Percentiles rank a stretch among this genome's conserved stretches.
Evolutionary conservation across 2,797 vertebrate species (phyloP).

Genomic region (Microcaecilia unicolor): DNA sequence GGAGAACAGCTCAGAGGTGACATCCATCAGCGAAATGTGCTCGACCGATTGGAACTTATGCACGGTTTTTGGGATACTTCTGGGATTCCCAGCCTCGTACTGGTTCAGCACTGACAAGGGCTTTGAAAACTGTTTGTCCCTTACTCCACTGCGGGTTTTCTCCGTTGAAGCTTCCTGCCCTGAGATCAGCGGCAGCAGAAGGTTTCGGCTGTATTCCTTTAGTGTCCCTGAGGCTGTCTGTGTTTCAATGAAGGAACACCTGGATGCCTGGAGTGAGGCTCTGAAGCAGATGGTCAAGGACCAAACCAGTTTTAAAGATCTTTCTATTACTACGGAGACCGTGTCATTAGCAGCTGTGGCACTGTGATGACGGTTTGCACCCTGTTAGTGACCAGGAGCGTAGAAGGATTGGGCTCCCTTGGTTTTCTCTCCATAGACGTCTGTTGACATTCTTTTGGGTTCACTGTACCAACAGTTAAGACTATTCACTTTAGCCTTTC

Average conservation of each 20-base stretch:
- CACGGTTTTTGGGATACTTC: constrained; percentile 71
- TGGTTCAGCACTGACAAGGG: constrained; percentile 58
- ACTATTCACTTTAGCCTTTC: too few species aligned
- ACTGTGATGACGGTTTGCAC: constrained; percentile 26
- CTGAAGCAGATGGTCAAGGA: constrained; percentile 55
- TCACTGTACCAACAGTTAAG: too few species aligned
- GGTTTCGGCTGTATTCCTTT: constrained; percentile 74
- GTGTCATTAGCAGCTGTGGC: constrained; percentile 68
- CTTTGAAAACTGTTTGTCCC: constrained; percentile 72
- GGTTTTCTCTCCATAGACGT: too few species aligned
- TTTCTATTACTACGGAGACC: constrained; percentile 58
- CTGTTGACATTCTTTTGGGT: too few species aligned
- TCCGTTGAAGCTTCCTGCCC: constrained; percentile 54
- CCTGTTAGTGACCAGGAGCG: too few species aligned
- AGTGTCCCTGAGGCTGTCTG: constrained; percentile 72
- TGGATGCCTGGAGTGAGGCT: constrained; percentile 57
- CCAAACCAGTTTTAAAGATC: constrained; percentile 65
- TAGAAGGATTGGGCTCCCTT: too few species aligned
- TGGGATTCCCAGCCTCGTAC: constrained; percentile 80
- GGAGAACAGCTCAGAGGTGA: neutral
- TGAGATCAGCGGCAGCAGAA: constrained; percentile 27
- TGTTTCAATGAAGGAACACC: constrained; percentile 21
- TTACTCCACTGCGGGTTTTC: constrained; percentile 70
- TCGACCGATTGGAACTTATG: constrained; percentile 74
- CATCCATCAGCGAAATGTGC: constrained; percentile 38